phyloP scores from a whole-genome alignment of 2,113 vertebrate species.

The Cyanoderma ruficeps region DNA sequence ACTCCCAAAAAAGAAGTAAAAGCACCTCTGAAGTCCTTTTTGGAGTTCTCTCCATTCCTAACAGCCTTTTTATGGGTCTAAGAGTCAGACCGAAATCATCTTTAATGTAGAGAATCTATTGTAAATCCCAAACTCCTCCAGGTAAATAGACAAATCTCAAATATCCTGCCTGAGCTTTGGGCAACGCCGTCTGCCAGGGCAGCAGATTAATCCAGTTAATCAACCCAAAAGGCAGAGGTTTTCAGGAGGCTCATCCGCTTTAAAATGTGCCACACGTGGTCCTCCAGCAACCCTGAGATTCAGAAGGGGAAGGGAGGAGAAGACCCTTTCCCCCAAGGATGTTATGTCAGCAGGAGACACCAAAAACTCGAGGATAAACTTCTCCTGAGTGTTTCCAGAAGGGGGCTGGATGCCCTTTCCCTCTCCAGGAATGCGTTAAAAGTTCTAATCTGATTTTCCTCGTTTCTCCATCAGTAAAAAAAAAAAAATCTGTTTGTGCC shows the following conservation, averaged over 20 bases:
- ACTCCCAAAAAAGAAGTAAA: background rate
- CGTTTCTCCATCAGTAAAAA: background rate
- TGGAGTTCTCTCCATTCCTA: background rate
- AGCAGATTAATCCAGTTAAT: background rate
- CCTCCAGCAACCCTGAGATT: background rate
- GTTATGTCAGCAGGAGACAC: background rate
- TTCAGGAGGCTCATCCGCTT: background rate
- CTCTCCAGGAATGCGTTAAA: background rate
- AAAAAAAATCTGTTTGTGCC: background rate
- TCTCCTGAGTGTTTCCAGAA: background rate
- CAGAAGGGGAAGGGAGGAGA: background rate
- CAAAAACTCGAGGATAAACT: background rate
- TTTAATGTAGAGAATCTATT: background rate
- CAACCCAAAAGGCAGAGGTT: background rate
- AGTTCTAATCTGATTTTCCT: background rate
- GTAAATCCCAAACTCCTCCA: background rate
- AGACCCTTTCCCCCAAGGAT: background rate
- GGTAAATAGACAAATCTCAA: background rate
- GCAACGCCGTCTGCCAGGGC: background rate
- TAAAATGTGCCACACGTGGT: fast-evolving
- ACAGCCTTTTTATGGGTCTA: background rate
- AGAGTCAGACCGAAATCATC: background rate
- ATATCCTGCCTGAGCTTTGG: background rate
- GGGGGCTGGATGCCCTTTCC: background rate
- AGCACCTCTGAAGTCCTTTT: background rate